Evolutionary conservation across 2,113 vertebrate species (phyloP), one percentile per base, ranked within the genome.

Genomic region (Natator depressus): DNA sequence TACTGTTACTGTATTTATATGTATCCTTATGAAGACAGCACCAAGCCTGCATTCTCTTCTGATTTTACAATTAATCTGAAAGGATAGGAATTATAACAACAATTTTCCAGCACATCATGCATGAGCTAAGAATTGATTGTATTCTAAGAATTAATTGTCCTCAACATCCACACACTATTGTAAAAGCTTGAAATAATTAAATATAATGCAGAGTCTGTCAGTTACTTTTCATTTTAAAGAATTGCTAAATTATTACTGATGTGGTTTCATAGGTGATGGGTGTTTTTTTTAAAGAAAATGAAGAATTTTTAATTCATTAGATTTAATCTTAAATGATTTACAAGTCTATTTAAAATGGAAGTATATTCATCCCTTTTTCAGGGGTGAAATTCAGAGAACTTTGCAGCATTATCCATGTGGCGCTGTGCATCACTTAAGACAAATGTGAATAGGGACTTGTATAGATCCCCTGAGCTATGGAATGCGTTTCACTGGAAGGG

Each of bases 41-140:
- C 31, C 54, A 31, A 92, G 7, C 42, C 82, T 93, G 5, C 81
- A 50, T 91, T 87, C 65, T 95, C 80, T 62, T 85, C 82, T 95
- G 92, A 97, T 95, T 95, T 97, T 54, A 92, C 95, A 94, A 93
- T 97, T 97, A 95, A 93, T 90, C 81, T 85, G 80, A 95, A 95
- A 95, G 82, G 35, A 8, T 69, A 90, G 54, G 79, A 96, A 94
- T 93, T 90, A 89, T 29, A 82, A 69, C 93, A 96, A 96, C 90
- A 89, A 82, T 31, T 17, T 84, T 84, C 81, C 81, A 1, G 0
- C 35, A 82, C 38, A 91, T 51, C 87, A 94, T 88, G 65, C 72
- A 86, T 86, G 51, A 97, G 75, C 81, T 89, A 65, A 0, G 10
- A 91, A 96, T 86, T 97, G 59, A 97, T 94, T 97, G 90, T 85